Base-by-base conservation (phyloP, 2,113 vertebrate species). In the Scophthalmus maximus region DNA sequence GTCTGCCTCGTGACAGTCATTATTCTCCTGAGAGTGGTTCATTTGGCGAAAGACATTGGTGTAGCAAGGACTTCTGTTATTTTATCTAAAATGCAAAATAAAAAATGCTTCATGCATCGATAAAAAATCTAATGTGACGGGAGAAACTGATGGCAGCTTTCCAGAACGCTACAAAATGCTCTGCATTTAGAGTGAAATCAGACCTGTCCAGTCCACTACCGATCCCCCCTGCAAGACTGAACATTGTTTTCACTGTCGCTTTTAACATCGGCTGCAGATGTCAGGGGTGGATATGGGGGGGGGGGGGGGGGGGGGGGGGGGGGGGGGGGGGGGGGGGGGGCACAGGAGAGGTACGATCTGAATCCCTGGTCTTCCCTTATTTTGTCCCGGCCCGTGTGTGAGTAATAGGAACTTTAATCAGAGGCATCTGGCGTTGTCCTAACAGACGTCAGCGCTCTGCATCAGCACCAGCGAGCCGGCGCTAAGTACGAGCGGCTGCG, bases 391-490 rank as follows among this genome's bases (percentile, higher is more conserved):
- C 75, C 76, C 40, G 18, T 70, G 82, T 73, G 76, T 92, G 89
- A 91, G 88, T 92, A 85, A 93, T 83, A 83, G 61, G 42, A 85
- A 83, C 80, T 90, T 87, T 91, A 93, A 93, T 93, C 87, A 88
- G 84, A 69, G 85, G 87, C 92, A 92, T 93, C 85, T 93, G 92
- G 79, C 27, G 25, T 79, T 44, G 72, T 85, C 86, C 82, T 84
- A 61, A 83, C 67, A 76, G 77, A 84, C 89, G 85, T 89, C 91
- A 92, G 88, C 72, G 62, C 82, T 79, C 80, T 86, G 88, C 91
- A 87, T 90, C 88, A 87, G 80, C 81, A 82, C 59, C 82, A 53
- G 70, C 14, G 8, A 79, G 83, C 80, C 66, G 61, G 56, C 44
- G 38, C 66, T 86, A 81, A 86, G 78, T 83, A 86, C 20, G 76